phyloP scores from a whole-genome alignment of 2,113 vertebrate genomes.

The Varanus salvator region DNA sequence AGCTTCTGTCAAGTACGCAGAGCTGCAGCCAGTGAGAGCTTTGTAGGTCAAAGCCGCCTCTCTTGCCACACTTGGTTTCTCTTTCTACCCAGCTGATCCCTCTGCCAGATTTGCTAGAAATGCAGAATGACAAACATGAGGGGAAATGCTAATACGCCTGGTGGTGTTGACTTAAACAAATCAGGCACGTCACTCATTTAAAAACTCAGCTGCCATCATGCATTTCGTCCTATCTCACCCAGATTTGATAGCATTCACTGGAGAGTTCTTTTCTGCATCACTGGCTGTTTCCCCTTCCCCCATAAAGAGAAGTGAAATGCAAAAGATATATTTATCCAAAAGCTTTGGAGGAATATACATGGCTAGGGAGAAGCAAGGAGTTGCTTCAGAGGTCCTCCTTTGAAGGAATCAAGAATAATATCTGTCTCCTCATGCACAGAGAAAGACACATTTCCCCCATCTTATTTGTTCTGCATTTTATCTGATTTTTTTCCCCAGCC shows the following conservation, averaged over 20 bases:
- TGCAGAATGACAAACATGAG: conserved; percentile 59
- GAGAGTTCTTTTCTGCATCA: conserved; percentile 38
- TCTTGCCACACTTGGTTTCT: conserved; percentile 31
- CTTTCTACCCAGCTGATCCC: conserved; percentile 24
- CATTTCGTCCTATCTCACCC: conserved; percentile 42
- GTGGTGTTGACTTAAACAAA: conserved; percentile 52
- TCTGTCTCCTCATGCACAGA: not conserved
- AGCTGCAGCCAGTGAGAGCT: not conserved
- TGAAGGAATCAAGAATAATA: conserved; percentile 15
- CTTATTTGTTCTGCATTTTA: no score
- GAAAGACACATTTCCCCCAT: no score
- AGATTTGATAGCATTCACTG: conserved; percentile 24
- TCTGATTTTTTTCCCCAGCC: not conserved
- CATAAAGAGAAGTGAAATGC: conserved; percentile 54
- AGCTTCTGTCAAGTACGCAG: not conserved
- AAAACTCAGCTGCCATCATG: conserved; percentile 44
- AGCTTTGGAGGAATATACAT: conserved; percentile 30
- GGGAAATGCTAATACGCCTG: conserved; percentile 53
- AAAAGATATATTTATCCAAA: conserved; percentile 54
- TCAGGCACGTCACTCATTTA: conserved; percentile 46
- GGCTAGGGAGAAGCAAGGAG: not conserved
- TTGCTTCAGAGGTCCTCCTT: not conserved
- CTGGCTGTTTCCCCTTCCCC: conserved; percentile 9
- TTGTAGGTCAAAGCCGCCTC: not conserved
- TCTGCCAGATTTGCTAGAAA: conserved; percentile 51